phyloP scores from a whole-genome alignment of 2,797 vertebrate species.

The Chaunax sp. region DNA sequence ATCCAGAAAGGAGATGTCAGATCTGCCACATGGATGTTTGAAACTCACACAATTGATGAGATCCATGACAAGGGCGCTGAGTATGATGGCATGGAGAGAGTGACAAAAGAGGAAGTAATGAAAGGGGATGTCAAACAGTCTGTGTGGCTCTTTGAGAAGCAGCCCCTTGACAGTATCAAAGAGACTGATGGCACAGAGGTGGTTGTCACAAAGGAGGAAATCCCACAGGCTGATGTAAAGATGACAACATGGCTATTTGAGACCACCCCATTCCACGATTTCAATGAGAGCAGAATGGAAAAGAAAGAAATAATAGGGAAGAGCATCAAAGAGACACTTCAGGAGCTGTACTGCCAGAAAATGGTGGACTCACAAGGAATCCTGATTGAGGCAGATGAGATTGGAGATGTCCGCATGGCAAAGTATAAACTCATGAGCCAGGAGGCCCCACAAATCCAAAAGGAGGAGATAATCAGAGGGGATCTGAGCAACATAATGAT shows the following conservation, averaged over 20 bases:
- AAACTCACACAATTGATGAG: slow-evolving; percentile 90
- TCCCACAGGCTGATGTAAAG: slow-evolving; percentile 91
- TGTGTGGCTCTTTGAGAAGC: slow-evolving; percentile 96
- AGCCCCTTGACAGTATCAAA: slow-evolving; percentile 89
- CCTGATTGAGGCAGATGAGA: slow-evolving; percentile 92
- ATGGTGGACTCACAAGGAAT: slow-evolving; percentile 92
- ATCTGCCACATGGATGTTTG: slow-evolving; percentile 94
- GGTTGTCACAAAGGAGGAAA: slow-evolving; percentile 83
- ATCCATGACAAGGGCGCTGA: slow-evolving; percentile 84
- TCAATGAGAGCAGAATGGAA: slow-evolving; percentile 86
- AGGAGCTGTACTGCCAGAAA: slow-evolving; percentile 90
- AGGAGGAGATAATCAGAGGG: slow-evolving; percentile 88
- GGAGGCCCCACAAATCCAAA: slow-evolving; percentile 89
- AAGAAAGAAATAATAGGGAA: slow-evolving; percentile 90
- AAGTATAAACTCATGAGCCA: slow-evolving; percentile 93
- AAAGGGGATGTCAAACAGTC: slow-evolving; percentile 93
- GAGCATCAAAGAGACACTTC: slow-evolving; percentile 90
- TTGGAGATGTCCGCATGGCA: slow-evolving; percentile 93
- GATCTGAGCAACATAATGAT: slow-evolving; percentile 92
- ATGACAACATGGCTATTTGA: slow-evolving; percentile 96
- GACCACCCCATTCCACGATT: slow-evolving; percentile 88
- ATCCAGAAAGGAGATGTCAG: slow-evolving; percentile 92
- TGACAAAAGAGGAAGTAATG: slow-evolving; percentile 90
- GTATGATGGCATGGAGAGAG: slow-evolving; percentile 87
- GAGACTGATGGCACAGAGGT: slow-evolving; percentile 79